Base-by-base conservation (phyloP, 1,140 invertebrate genomes). In the Rhopalosiphum padi region DNA sequence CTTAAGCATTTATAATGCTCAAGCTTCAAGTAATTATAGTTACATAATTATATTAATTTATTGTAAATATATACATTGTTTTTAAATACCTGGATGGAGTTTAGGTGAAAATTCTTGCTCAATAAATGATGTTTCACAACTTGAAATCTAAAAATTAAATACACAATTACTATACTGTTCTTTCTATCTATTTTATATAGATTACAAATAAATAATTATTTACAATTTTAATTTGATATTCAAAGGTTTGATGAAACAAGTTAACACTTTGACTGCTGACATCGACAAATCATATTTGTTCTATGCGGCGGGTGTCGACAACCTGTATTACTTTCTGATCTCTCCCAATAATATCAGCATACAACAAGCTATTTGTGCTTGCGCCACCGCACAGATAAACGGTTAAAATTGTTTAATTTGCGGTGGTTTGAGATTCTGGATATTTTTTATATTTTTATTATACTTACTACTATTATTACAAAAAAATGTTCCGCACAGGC, bases 11-110 rank as follows among this genome's bases (percentile, higher is more conserved):
- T 68, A n/a, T n/a, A 68, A 23, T 22, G 22, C 48, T n/a, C n/a
- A n/a, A n/a, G n/a, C 2, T 37, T 41, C 41, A 41, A 41, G 41
- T 41, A 2, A 41, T 7, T 51, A 51, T 60, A 68, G 60, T 5
- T 68, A 4, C 15, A 77, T 18, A 68, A 68, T 68, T 5, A 68
- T 15, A 68, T n/a, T 18, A 15, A n/a, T 68, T 68, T 68, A n/a
- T 18, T n/a, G 18, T 18, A 77, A 41, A 25, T 85, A 43, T 25
- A 41, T 87, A 48, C 5, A 48, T n/a, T 87, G 1, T 90, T 90
- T 90, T 25, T 82, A 91, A 91, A 51, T 93, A 93, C 91, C 91
- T 93, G 82, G 82, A 93, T 86, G 91, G 11, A 93, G 91, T 93
- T 93, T 93, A 2, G 82, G 91, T 6, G 82, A 93, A 55, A 93